Evolutionary conservation across 2,113 vertebrate species (phyloP).

Genomic region (Halichoerus grypus): DNA sequence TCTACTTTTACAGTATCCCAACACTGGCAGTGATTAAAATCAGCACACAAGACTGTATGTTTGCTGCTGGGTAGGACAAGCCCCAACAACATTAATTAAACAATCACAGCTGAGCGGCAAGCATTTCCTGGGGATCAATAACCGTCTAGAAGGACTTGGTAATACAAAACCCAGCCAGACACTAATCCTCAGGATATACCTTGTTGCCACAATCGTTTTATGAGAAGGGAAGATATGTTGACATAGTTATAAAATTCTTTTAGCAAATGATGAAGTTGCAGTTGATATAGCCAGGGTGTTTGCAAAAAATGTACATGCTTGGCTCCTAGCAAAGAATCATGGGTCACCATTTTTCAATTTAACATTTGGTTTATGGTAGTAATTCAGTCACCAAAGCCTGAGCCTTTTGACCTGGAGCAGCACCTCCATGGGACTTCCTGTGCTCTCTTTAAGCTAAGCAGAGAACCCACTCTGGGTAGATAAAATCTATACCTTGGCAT

Average conservation of each 20-base stretch:
- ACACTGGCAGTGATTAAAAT: conserved; percentile 63
- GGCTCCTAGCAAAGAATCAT: background rate
- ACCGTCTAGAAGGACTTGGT: conserved; percentile 41
- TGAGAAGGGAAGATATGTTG: conserved; percentile 17
- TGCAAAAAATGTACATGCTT: background rate
- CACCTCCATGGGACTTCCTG: background rate
- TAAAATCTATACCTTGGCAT: background rate
- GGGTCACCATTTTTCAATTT: background rate
- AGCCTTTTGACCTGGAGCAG: background rate
- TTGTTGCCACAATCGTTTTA: conserved; percentile 60
- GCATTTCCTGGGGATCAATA: conserved; percentile 73
- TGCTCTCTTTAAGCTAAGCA: background rate
- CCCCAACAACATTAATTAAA: conserved; percentile 66
- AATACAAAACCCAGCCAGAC: background rate
- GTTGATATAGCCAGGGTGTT: background rate
- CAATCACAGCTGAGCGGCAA: background rate
- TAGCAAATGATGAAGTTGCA: background rate
- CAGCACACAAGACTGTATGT: conserved; percentile 10
- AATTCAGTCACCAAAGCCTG: background rate
- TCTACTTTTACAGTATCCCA: conserved; percentile 54
- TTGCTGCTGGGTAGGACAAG: conserved; percentile 54
- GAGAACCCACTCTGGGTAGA: background rate
- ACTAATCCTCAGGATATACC: conserved; percentile 55
- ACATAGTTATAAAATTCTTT: background rate
- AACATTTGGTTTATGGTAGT: conserved; percentile 42